Evolutionary conservation across 2,888 invertebrate genomes (phyloP), one percentile per base, ranked within the genome.

Genomic region (Oligia latruncula): DNA sequence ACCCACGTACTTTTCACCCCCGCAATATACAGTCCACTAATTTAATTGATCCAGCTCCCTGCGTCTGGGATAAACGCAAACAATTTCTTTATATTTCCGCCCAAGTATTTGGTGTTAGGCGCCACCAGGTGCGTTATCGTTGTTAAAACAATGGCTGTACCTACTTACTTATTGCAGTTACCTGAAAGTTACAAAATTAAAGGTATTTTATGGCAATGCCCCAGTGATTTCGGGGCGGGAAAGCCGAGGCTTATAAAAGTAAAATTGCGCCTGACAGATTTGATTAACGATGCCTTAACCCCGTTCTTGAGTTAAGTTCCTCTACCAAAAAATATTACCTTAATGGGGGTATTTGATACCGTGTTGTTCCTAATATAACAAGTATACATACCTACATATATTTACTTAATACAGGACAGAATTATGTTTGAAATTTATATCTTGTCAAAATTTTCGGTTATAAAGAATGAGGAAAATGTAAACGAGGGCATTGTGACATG

Each of bases 231-330:
- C n/a, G 60, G 58, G 60, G 35, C 46, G 60, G 29, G 20, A 84
- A 84, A 66, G 35, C 35, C 58, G 20, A 46, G 52, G 66, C 84
- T 78, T 84, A 78, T 66, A 71, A 78, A 83, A 78, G n/a, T 84
- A 78, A 81, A 84, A 78, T 71, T 20, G 83, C 65, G 70, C 40
- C 70, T 81, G 81, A 84, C 81, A 78, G 81, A 66, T 84, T 78
- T 81, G 81, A 81, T 81, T 78, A 78, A 81, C 71, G 84, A 81
- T 40, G 78, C 35, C 71, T 78, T 84, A 71, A 78, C 40, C 40
- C 40, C 40, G 79, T 81, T 81, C 71, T 71, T 55, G 70, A 81
- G 84, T 81, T 60, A 78, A 52, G 70, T 66, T 78, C 11, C 23
- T 52, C 35, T 60, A 67, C 35, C 77, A 70, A 78, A 82, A 65